Evolutionary conservation across 2,113 vertebrate genomes (phyloP).

Genomic region (Ictalurus furcatus): DNA sequence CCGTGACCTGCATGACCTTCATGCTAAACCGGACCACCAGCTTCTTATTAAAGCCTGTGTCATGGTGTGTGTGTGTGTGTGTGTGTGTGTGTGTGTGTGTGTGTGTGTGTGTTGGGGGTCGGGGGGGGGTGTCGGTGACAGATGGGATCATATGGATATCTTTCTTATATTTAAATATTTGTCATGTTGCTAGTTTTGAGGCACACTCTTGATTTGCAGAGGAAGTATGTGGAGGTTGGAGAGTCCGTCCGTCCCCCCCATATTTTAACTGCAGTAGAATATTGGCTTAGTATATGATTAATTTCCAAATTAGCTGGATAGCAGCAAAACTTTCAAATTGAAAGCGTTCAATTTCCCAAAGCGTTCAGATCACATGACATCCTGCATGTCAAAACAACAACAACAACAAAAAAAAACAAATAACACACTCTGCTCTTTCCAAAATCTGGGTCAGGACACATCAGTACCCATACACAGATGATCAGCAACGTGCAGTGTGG

Average conservation of each 20-base stretch:
- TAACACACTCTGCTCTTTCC: constrained; percentile 57
- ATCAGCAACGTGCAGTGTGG: not conserved
- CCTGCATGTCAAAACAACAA: not conserved
- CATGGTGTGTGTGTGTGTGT: not conserved
- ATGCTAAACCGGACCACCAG: constrained; percentile 34
- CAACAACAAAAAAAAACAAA: not conserved
- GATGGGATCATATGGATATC: not conserved
- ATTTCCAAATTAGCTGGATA: not conserved
- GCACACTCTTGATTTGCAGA: not conserved
- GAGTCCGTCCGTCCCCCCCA: too few species aligned
- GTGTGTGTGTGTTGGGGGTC: not conserved
- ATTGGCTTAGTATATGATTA: not conserved
- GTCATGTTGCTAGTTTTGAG: not conserved
- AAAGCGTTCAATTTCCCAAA: not conserved
- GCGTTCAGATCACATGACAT: constrained; percentile 13
- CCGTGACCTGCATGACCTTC: constrained; percentile 28
- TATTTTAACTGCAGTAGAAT: not conserved
- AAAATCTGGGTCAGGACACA: constrained; percentile 72
- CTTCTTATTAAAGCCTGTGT: constrained; percentile 30
- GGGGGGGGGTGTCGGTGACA: not conserved
- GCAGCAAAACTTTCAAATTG: not conserved
- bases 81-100: not conserved
- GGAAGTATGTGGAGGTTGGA: not conserved
- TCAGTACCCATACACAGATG: constrained; percentile 59
- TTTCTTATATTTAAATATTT: not conserved